These are phyloP conservation scores for Aplocera efformata DNA, from an alignment of 2,888 invertebrate species.

Conservation along the genomic window DNA sequence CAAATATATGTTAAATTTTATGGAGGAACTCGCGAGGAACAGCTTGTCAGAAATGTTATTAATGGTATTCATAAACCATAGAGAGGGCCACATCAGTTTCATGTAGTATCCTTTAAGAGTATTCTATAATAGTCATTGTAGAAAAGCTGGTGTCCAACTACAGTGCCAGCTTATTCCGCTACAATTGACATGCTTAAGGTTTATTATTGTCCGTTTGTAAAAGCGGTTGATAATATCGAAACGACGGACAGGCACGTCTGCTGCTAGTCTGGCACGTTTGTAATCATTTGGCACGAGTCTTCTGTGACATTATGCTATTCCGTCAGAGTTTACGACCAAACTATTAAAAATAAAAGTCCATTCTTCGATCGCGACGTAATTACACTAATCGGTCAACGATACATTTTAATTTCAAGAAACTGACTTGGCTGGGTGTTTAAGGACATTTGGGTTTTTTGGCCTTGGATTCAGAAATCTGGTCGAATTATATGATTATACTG, in stretches of 20 bases:
- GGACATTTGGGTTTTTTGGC: constrained; percentile 13
- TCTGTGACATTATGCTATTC: constrained; percentile 28
- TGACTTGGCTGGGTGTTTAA: constrained; percentile 12
- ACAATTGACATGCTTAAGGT: constrained; percentile 32
- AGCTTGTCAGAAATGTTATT: too few species aligned
- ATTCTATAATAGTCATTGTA: constrained; percentile 16
- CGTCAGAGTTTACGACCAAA: constrained; percentile 27
- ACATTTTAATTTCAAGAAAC: constrained; percentile 7
- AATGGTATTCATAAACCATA: too few species aligned
- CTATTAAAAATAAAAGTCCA: constrained; percentile 16
- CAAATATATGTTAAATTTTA: too few species aligned
- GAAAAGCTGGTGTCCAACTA: constrained; percentile 23
- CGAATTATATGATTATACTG: not conserved
- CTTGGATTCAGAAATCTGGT: constrained; percentile 4
- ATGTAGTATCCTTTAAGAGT: constrained; percentile 27
- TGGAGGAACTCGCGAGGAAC: too few species aligned
- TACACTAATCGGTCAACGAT: constrained; percentile 10
- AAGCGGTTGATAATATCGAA: constrained; percentile 29
- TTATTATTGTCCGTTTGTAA: constrained; percentile 34
- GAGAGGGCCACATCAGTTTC: constrained; percentile 7
- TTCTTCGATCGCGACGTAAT: constrained; percentile 12
- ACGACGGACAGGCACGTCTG: constrained; percentile 38
- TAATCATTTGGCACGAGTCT: constrained; percentile 39
- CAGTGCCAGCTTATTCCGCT: constrained; percentile 41
- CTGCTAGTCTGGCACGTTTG: constrained; percentile 39